Base-by-base conservation (phyloP, 2,888 invertebrate genomes). In the Eupithecia inturbata region DNA sequence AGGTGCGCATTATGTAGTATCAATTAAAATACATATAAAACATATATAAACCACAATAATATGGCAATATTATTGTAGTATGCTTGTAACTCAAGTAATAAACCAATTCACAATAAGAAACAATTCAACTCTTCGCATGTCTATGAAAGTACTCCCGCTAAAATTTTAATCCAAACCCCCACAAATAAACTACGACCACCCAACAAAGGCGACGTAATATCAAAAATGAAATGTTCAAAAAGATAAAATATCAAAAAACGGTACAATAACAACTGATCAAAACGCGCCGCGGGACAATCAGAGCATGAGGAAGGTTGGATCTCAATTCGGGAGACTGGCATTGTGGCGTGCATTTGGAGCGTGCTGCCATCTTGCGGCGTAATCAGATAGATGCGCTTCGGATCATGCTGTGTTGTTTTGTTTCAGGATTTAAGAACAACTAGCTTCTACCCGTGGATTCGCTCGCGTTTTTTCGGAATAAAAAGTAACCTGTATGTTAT, bases 221-320 rank as follows among this genome's bases (percentile, higher is more conserved):
- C 71, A 68, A 73, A 76, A 76, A 76, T 68, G 68, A 72, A 75
- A 75, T 73, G 68, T 67, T 62, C 76, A 68, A 75, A 73, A 75
- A 75, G 68, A 73, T 75, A 77, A 67, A 77, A 75, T 76, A 72
- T 71, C 73, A 76, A 75, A 74, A 71, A 76, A 57, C 77, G 76
- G 68, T 71, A 70, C 72, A 75, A 78, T 76, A 77, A 75, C 68
- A 70, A 78, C 77, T 77, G 74, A 79, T 78, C 79, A 78, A 71
- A 77, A 78, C 75, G 72, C 70, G 70, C 67, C 68, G 64, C 71
- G 73, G 70, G 68, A 72, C 75, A 80, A 80, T 76, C 81, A 79
- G 81, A 77, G 82, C 82, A 78, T 78, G 73, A 78, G 77, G 68
- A 69, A 75, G 69, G 71, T 62, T 72, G 71, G 70, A 67, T 60